These are phyloP conservation scores for Lepidostoma basale DNA, from an alignment of 1,140 invertebrate genomes.

Conservation along the genomic window DNA sequence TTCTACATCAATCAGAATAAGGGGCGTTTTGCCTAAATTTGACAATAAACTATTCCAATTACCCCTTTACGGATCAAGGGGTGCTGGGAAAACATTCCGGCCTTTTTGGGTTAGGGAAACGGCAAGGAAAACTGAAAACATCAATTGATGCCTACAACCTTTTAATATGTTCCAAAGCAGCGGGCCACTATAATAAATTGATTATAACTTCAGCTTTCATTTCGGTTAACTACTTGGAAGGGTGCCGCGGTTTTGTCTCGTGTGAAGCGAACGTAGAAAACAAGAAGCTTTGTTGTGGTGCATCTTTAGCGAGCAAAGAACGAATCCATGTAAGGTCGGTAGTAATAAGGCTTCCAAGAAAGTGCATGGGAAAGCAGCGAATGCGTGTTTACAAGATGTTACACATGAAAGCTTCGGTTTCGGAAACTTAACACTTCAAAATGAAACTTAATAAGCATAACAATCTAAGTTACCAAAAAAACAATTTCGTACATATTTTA, in stretches of 20 bases:
- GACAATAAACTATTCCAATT: neutral
- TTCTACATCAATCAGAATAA: neutral
- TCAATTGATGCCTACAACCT: neutral
- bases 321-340: neutral
- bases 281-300: neutral
- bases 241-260: too few species aligned
- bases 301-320: neutral
- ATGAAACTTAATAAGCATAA: too few species aligned
- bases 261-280: too few species aligned
- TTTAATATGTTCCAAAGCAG: neutral
- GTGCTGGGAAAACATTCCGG: neutral
- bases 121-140: neutral
- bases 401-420: too few species aligned
- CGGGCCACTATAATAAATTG: too few species aligned
- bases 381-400: too few species aligned
- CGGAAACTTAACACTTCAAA: too few species aligned
- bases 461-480: too few species aligned
- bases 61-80: neutral
- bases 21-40: neutral
- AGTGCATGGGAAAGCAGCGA: neutral
- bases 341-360: conserved; percentile 2
- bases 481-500: too few species aligned
- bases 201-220: too few species aligned
- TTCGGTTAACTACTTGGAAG: too few species aligned
- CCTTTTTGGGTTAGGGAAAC: neutral